Conservation (phyloP, 2,888 invertebrate species). For the Campoplex nolae region DNA sequence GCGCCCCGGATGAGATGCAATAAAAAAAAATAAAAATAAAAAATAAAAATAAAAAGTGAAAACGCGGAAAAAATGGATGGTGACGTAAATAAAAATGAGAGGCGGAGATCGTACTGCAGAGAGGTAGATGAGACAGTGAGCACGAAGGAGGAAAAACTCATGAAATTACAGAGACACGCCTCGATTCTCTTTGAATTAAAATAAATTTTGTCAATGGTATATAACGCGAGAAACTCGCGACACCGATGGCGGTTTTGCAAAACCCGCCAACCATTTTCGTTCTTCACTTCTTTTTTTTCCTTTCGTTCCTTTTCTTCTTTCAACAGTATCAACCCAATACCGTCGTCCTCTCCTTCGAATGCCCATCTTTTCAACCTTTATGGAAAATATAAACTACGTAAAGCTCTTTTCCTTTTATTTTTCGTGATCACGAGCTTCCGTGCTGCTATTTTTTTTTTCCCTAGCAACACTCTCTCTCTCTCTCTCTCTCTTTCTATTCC, state of each 20-base stretch:
- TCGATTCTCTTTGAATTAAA: constrained; percentile 65
- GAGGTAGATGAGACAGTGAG: constrained; percentile 26
- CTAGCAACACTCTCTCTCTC: background rate
- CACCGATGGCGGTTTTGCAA: constrained; percentile 9
- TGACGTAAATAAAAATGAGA: constrained; percentile 3
- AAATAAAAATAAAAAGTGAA: background rate
- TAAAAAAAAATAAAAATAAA: background rate
- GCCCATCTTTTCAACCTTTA: background rate
- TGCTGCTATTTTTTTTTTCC: background rate
- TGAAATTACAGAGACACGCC: constrained; percentile 46
- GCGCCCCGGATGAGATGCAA: background rate
- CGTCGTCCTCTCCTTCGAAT: background rate
- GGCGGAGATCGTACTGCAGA: constrained; percentile 7
- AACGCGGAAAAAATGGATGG: constrained; percentile 20
- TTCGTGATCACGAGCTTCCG: background rate
- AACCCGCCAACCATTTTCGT: constrained; percentile 8
- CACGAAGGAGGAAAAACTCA: constrained; percentile 28
- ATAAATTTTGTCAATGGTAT: constrained; percentile 54
- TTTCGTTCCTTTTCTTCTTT: background rate
- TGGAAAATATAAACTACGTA: background rate
- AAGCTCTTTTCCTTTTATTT: background rate
- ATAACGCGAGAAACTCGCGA: constrained; percentile 21
- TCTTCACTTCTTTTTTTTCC: background rate
- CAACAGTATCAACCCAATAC: background rate
- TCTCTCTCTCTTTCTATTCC: background rate